These are phyloP conservation scores for Campylomormyrus tamandua DNA, from an alignment of 2,113 vertebrate species.

Conservation along the genomic window DNA sequence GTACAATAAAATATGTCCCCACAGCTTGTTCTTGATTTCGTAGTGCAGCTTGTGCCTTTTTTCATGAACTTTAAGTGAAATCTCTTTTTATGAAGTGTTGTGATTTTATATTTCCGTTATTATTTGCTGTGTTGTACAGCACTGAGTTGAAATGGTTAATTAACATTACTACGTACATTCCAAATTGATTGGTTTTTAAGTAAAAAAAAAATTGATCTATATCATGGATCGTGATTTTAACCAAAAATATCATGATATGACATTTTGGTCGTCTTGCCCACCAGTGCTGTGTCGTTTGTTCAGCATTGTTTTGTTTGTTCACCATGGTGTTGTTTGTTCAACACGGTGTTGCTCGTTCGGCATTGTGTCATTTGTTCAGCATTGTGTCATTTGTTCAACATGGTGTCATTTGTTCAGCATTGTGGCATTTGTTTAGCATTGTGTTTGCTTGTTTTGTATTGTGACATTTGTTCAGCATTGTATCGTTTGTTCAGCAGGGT, in stretches of 20 bases:
- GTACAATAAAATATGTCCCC: neutral
- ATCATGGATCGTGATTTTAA: neutral
- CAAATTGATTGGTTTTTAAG: neutral
- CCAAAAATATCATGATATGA: neutral
- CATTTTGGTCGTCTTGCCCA: neutral
- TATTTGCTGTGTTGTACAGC: neutral
- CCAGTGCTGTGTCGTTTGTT: no score
- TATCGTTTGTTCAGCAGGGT: no score
- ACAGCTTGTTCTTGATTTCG: neutral
- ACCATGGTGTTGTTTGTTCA: no score
- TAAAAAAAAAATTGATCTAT: neutral
- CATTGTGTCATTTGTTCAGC: no score
- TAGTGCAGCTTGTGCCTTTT: neutral
- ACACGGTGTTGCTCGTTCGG: no score
- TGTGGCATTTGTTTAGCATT: no score
- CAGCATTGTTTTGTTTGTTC: no score
- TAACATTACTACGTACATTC: neutral
- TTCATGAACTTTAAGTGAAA: neutral
- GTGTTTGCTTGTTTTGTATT: no score
- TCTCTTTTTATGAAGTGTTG: neutral
- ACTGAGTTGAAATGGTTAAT: neutral
- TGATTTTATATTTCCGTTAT: neutral
- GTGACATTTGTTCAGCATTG: no score
- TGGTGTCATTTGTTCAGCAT: no score
- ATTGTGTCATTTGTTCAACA: no score